Evolutionary conservation across 2,113 vertebrate genomes (phyloP), one percentile per base, ranked within the genome.

Genomic region (Heloderma charlesbogerti): DNA sequence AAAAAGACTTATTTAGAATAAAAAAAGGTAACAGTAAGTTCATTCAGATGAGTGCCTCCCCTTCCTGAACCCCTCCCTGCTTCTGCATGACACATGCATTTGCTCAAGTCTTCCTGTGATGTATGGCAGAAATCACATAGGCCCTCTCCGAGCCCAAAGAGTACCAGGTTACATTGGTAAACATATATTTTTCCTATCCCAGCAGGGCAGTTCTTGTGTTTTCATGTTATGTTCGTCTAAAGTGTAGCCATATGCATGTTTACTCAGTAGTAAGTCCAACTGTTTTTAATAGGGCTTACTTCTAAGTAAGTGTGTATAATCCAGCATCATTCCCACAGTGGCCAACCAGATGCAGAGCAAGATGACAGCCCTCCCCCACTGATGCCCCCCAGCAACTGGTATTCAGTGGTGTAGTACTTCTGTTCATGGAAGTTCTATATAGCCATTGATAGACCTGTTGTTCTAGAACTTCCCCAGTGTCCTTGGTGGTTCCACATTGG

Each of bases 21-120:
- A 37, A 89, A 95, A 96, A 97, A 98, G 98, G 98, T 99, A 99
- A 99, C 98, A 99, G 98, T 98, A 97, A 98, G 99, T 98, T 99
- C 99, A 99, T 99, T 99, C 98, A 98, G 97, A 97, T 93, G 96
- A 96, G 94, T 71, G 90, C 91, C 92, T 91, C 94, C 83, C 89
- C 91, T 94, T 92, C 94, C 91, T 87, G 89, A 75, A 78, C 90
- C 83, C 79, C 63, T 75, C 20, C 66, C 87, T 89, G 86, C 81
- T 77, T 92, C 74, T 92, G 60, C 90, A 54, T 93, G 94, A 94
- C 97, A 96, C 96, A 95, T 96, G 97, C 95, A 97, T 97, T 94
- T 96, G 95, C 97, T 97, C 96, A 95, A 97, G 94, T 96, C 94
- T 96, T 91, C 69, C 92, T 91, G 91, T 83, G 94, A 94, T 72